Evolutionary conservation across 2,113 vertebrate genomes (phyloP).

Genomic region (Carassius gibelio): DNA sequence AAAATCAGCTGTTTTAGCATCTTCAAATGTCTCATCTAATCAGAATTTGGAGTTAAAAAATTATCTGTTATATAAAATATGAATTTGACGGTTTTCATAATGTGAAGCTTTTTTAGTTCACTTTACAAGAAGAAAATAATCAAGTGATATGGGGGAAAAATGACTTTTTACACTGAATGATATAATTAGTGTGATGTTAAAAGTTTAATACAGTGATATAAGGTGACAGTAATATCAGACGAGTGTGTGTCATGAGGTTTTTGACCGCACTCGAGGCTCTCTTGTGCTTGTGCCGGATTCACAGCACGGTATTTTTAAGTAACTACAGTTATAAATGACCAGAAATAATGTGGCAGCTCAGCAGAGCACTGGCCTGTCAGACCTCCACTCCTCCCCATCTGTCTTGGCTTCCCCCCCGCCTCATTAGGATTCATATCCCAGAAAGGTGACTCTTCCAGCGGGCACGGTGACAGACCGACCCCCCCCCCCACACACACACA

Average conservation of each 20-base stretch:
- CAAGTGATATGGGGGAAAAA: too few species aligned
- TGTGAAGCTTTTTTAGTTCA: not conserved
- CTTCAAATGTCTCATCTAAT: not conserved
- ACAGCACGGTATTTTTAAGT: conserved; percentile 70
- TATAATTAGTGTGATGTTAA: not conserved
- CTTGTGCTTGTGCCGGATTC: conserved; percentile 50
- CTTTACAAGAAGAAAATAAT: too few species aligned
- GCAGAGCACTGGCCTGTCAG: conserved; percentile 75
- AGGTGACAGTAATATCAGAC: not conserved
- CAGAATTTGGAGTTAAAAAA: too few species aligned
- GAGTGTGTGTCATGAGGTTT: not conserved
- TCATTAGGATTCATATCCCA: conserved; percentile 82
- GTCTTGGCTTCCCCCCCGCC: conserved; percentile 67
- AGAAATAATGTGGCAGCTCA: conserved; percentile 75
- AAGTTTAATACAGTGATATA: too few species aligned
- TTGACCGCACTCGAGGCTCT: not conserved
- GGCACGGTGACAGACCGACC: conserved; percentile 61
- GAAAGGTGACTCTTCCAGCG: conserved; percentile 80
- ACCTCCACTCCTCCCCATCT: conserved; percentile 73
- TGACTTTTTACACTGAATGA: not conserved
- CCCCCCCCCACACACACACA: too few species aligned
- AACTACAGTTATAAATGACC: conserved; percentile 76
- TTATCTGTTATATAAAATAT: too few species aligned
- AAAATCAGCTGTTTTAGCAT: not conserved
- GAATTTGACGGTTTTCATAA: too few species aligned